A percentile compares a stretch with the other conserved stretches of the same genome.
phyloP scores from a whole-genome alignment of 2,797 vertebrate species.

The Neosalanx taihuensis region DNA sequence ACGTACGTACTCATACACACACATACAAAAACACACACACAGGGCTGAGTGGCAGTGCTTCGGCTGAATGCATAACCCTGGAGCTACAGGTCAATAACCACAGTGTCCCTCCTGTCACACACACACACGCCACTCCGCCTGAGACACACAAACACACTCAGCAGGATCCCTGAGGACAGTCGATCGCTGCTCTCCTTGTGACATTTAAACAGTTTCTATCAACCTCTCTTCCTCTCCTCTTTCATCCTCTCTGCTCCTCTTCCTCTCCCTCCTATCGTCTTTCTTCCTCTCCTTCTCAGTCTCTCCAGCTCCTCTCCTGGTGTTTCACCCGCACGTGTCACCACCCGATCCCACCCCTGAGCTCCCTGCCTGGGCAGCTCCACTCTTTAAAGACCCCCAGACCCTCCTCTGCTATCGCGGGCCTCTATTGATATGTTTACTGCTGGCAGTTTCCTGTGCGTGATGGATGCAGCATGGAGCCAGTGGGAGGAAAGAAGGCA shows the following conservation, averaged over 20 bases:
- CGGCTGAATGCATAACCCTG: too few species aligned
- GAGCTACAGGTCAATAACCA: too few species aligned
- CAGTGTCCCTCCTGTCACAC: too few species aligned
- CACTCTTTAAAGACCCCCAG: conserved; percentile 27
- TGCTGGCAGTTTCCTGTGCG: conserved; percentile 44
- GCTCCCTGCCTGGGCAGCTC: conserved; percentile 20
- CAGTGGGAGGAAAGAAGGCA: conserved; percentile 20
- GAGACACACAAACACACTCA: too few species aligned
- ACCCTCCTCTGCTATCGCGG: conserved; percentile 27
- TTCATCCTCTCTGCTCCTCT: too few species aligned
- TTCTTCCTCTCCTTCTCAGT: not conserved
- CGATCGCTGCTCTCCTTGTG: not conserved
- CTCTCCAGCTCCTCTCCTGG: conserved; percentile 15
- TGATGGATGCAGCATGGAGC: conserved; percentile 24
- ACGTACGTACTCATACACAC: not conserved
- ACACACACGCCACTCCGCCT: too few species aligned
- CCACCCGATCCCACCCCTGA: conserved; percentile 10
- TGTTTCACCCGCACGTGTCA: conserved; percentile 7
- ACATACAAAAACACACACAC: not conserved
- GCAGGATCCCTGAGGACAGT: too few species aligned
- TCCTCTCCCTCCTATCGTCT: not conserved
- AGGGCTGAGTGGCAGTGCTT: too few species aligned
- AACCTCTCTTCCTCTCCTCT: not conserved
- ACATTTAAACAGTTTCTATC: not conserved
- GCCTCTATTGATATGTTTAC: conserved; percentile 56